Evolutionary conservation across 2,888 invertebrate genomes (phyloP).

Genomic region (Myathropa florea): DNA sequence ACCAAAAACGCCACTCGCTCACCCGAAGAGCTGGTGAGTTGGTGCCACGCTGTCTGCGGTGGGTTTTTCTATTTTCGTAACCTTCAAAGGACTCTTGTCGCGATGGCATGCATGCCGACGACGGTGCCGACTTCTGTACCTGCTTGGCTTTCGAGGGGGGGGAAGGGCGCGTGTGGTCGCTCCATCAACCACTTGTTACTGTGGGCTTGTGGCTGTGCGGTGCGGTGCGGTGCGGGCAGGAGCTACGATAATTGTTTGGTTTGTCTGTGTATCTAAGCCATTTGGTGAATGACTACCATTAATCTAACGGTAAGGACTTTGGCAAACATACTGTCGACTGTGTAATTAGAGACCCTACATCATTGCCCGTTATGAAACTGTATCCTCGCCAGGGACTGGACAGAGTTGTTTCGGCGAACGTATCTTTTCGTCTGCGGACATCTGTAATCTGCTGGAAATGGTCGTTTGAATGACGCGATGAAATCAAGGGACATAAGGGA

Average conservation of each 20-base stretch:
- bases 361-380: background rate
- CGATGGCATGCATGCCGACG: constrained; percentile 1
- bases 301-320: constrained; percentile 14
- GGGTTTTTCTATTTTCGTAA: constrained; percentile 33
- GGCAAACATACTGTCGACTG: constrained; percentile 1
- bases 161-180: constrained; percentile 2
- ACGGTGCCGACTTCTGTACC: constrained; percentile 15
- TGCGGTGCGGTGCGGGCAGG: background rate
- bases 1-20: background rate
- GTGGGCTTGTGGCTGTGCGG: background rate
- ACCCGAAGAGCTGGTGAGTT: background rate
- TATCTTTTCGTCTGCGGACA: background rate
- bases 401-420: background rate
- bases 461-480: background rate
- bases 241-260: constrained; percentile 5
- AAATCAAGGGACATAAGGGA: background rate
- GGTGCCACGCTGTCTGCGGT: background rate
- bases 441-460: background rate
- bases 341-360: constrained; percentile 4
- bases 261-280: constrained; percentile 23
- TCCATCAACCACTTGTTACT: background rate
- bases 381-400: background rate
- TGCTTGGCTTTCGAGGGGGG: background rate
- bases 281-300: constrained; percentile 20
- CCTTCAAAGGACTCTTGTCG: background rate